Percentiles rank a stretch among this genome's conserved stretches.
phyloP scores from a whole-genome alignment of 2,113 vertebrate genomes.

The Nesogale talazaci region DNA sequence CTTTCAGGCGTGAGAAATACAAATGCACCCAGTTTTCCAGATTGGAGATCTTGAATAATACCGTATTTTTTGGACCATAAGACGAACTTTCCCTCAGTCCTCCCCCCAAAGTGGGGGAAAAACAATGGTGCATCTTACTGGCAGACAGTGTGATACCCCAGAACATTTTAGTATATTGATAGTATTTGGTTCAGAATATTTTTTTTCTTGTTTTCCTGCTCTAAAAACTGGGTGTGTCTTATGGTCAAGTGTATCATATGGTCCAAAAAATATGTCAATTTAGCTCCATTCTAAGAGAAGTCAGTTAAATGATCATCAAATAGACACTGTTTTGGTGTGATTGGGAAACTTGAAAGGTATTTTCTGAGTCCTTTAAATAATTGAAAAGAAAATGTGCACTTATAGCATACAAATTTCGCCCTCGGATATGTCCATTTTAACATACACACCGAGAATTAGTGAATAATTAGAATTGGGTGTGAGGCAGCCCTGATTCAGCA shows the following conservation, averaged over 20 bases:
- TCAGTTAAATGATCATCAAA: slow-evolving; percentile 23
- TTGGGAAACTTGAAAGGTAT: not conserved
- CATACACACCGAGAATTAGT: not conserved
- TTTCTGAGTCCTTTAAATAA: not conserved
- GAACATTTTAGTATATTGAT: too few species aligned
- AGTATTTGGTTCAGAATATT: too few species aligned
- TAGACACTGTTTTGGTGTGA: not conserved
- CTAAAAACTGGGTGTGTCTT: too few species aligned
- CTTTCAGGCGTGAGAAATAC: not conserved
- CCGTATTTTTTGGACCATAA: too few species aligned
- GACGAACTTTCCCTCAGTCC: too few species aligned
- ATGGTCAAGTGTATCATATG: too few species aligned
- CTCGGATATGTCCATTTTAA: not conserved
- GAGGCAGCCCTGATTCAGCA: not conserved
- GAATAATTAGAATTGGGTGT: not conserved
- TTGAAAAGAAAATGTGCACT: not conserved
- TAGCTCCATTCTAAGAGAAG: slow-evolving; percentile 32
- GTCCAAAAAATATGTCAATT: too few species aligned
- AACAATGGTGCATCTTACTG: too few species aligned
- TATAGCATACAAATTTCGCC: not conserved
- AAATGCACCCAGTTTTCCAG: not conserved
- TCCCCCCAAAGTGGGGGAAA: too few species aligned
- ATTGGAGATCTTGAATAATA: slow-evolving; percentile 36
- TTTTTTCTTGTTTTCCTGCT: too few species aligned
- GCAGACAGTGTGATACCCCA: too few species aligned